A percentile compares a stretch with the other conserved stretches of the same genome.
Conservation (phyloP, 2,113 vertebrate species). For the Uria aalge region DNA sequence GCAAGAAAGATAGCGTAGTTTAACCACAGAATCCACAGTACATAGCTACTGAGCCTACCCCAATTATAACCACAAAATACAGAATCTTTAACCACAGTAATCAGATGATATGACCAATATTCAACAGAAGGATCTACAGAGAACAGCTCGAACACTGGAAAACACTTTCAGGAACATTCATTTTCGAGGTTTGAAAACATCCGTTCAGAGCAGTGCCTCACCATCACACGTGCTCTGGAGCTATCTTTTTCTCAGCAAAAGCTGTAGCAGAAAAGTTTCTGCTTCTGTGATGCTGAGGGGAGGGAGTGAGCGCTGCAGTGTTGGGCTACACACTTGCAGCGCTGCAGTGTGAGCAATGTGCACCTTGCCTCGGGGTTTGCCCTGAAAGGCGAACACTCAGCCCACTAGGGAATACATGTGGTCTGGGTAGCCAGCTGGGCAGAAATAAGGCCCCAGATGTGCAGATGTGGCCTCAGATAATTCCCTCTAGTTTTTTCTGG, state of each 20-base stretch:
- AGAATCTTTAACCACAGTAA: conserved; percentile 39
- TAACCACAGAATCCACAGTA: conserved; percentile 72
- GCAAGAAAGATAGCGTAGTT: background rate
- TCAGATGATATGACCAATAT: background rate
- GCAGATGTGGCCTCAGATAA: background rate
- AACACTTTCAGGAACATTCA: background rate
- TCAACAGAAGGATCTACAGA: background rate
- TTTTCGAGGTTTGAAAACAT: background rate
- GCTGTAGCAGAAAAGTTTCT: background rate
- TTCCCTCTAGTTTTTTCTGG: background rate
- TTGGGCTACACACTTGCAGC: background rate
- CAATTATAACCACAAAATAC: conserved; percentile 54
- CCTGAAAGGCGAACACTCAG: background rate
- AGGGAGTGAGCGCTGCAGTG: rapidly evolving
- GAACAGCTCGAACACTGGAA: background rate
- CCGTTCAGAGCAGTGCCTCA: background rate
- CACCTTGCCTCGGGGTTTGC: background rate
- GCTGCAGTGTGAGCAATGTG: rapidly evolving
- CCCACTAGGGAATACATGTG: background rate
- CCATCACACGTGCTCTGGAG: background rate
- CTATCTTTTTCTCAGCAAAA: background rate
- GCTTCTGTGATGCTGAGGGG: background rate
- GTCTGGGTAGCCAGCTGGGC: background rate
- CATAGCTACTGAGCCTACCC: conserved; percentile 14
- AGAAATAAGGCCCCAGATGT: background rate